A percentile compares a stretch with the other conserved stretches of the same genome.
phyloP scores from a whole-genome alignment of 2,888 invertebrate species.

The Pristionchus arcanus region DNA sequence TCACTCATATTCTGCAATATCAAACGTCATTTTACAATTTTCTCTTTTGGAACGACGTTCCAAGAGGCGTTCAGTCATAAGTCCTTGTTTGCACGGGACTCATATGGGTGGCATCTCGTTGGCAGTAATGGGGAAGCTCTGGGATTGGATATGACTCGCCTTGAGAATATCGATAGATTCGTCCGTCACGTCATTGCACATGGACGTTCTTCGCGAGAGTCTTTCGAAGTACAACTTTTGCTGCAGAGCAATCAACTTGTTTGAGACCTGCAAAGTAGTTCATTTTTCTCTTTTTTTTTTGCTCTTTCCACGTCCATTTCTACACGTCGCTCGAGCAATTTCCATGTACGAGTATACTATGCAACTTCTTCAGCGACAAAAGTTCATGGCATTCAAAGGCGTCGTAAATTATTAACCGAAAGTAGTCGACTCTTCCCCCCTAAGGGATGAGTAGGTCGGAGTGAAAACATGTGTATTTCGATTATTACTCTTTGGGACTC shows the following conservation, averaged over 20 bases:
- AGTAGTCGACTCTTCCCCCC: neutral
- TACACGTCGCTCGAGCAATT: neutral
- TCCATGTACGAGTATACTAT: neutral
- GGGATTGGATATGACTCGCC: constrained; percentile 44
- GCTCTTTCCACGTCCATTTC: neutral
- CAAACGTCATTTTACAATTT: neutral
- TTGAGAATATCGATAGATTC: constrained; percentile 64
- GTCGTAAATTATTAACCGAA: neutral
- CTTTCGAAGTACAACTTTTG: constrained; percentile 69
- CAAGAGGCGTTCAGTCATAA: neutral
- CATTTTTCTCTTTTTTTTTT: neutral
- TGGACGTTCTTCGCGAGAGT: constrained; percentile 65
- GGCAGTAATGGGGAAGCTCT: neutral
- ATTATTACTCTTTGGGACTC: neutral
- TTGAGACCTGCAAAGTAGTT: constrained; percentile 62
- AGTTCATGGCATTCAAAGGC: constrained; percentile 24
- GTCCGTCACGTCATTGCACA: constrained; percentile 57
- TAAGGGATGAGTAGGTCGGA: neutral
- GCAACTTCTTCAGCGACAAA: constrained; percentile 18
- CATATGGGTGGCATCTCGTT: neutral
- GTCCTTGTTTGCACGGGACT: neutral
- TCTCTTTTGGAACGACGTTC: too few relatives aligned
- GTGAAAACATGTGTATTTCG: neutral
- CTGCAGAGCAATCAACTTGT: constrained; percentile 65
- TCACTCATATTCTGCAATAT: constrained; percentile 61